Evolutionary conservation across 2,888 invertebrate genomes (phyloP).

Genomic region (Luperina nickerlii): DNA sequence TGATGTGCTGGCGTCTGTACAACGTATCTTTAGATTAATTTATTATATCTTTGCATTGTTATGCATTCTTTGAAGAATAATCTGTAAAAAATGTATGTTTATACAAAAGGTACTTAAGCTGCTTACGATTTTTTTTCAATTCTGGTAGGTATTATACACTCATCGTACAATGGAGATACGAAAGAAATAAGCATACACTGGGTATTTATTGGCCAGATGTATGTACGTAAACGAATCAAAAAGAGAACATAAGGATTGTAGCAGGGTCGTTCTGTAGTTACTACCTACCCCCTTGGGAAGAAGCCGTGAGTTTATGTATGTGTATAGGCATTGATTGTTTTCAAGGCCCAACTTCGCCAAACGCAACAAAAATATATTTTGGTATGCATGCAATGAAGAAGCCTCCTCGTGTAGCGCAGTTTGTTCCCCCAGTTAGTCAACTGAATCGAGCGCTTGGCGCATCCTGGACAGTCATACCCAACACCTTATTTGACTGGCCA

Average conservation of each 20-base stretch:
- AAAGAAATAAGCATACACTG: background rate
- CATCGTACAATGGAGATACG: background rate
- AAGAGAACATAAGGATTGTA: background rate
- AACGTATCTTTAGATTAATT: conserved; percentile 48
- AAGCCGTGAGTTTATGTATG: background rate
- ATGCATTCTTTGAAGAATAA: background rate
- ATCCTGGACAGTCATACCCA: too few relatives aligned
- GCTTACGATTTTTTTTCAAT: background rate
- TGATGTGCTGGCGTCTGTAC: background rate
- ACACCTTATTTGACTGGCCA: too few relatives aligned
- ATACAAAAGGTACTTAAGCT: background rate
- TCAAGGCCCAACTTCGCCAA: background rate
- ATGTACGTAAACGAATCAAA: background rate
- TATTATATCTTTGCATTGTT: conserved; percentile 26
- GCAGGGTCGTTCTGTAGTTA: background rate
- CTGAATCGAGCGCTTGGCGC: too few relatives aligned
- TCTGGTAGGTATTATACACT: background rate
- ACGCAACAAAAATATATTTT: background rate
- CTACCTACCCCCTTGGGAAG: background rate
- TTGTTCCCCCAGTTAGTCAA: too few relatives aligned
- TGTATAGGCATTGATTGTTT: background rate
- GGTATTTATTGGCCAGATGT: background rate
- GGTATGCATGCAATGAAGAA: too few relatives aligned
- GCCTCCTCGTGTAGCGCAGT: too few relatives aligned
- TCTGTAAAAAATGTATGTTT: background rate